Base-by-base conservation (phyloP, 2,797 vertebrate species). In the Sciurus vulgaris region DNA sequence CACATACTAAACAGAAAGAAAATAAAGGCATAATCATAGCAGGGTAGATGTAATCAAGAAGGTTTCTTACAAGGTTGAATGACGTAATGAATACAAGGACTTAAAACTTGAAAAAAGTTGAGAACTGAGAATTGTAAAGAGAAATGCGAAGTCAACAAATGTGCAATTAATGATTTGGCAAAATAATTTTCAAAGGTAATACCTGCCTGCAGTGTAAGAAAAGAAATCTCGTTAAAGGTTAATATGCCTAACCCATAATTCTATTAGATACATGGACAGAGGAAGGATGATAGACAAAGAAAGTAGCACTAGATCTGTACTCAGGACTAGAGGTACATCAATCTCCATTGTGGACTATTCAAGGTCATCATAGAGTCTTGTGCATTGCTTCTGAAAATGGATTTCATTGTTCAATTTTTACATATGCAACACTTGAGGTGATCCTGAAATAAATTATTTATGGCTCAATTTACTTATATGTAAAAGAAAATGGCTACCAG, bases 1-100 rank as follows among this genome's bases (percentile, higher is more conserved):
- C 41, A 74, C 6, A 54, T 63, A 88, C 2, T 92, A 90, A 92
- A 77, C 17, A 87, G n/a, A 59, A 94, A 88, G 2, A 94, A 95
- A 78, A 81, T 82, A 91, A 88, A 51, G 14, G 15, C 2, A 89
- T 74, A 69, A 79, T 92, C 7, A 63, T 15, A 81, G 10, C 17
- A 3, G 54, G 24, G 17, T 49, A 84, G 38, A 70, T 41, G 86
- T 91, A 91, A 89, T 56, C 1, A 47, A 44, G 26, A 92, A 76
- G 14, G 0, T 72, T 89, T 93, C n/a, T 38, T n/a, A 72, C 9
- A 81, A 76, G 13, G 3, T 30, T 72, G n/a, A 93, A 33, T 63
- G 59, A 20, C 12, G 1, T 61, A 87, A 70, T 76, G 38, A 95
- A 47, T 56, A 61, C 12, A 65, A 79, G 28, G 30, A 1, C 15